These are phyloP conservation scores for Gephyroberyx darwinii DNA, from an alignment of 2,797 vertebrate genomes.

Conservation along the genomic window DNA sequence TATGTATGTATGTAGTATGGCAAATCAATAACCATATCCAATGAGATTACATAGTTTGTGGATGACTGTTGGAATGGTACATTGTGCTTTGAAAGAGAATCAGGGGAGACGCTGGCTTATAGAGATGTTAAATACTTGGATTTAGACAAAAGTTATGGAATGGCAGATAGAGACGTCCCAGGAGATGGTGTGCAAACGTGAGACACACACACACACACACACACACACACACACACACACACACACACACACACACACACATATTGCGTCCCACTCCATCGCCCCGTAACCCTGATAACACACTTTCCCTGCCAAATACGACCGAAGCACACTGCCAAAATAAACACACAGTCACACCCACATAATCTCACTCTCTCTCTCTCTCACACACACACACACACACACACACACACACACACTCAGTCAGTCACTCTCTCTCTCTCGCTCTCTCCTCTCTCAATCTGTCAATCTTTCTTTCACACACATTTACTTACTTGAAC, in stretches of 20 bases:
- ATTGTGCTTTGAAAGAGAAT: neutral
- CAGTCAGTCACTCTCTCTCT: too few relatives aligned
- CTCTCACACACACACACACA: neutral
- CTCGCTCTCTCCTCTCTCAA: too few relatives aligned
- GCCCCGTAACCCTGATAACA: too few relatives aligned
- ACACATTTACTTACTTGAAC: too few relatives aligned
- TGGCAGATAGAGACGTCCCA: slow-evolving; percentile 27
- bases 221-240: slow-evolving; percentile 28
- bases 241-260: slow-evolving; percentile 37
- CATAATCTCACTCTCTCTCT: too few relatives aligned
- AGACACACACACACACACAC: neutral
- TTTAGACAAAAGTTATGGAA: slow-evolving; percentile 22
- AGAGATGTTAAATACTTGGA: slow-evolving; percentile 9
- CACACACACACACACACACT: slow-evolving; percentile 7
- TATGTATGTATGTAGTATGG: neutral
- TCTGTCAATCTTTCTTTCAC: too few relatives aligned
- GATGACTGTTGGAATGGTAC: slow-evolving; percentile 8
- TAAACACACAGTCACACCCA: too few relatives aligned
- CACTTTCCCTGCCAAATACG: too few relatives aligned
- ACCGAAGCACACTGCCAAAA: too few relatives aligned
- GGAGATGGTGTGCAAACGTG: neutral
- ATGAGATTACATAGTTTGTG: slow-evolving; percentile 12
- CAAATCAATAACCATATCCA: neutral
- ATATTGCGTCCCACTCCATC: too few relatives aligned
- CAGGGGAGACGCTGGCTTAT: neutral